Evolutionary conservation across 2,888 invertebrate genomes (phyloP), one percentile per base, ranked within the genome.

Genomic region (Torymus auratus): DNA sequence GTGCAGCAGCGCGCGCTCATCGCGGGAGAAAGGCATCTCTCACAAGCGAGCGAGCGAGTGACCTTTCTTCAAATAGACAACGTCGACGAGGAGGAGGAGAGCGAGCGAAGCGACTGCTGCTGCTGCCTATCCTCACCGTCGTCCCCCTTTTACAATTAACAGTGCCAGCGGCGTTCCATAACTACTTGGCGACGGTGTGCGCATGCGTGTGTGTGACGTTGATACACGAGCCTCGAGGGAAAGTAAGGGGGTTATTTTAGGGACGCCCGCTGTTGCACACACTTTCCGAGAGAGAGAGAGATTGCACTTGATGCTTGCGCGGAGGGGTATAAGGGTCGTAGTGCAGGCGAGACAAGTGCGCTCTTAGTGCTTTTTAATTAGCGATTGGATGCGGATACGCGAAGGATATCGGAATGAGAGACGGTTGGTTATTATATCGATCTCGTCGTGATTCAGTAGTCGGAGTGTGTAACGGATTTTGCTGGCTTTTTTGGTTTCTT

Each of bases 1-100:
- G 67, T 67, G 67, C 15, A 67, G 28, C 28, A 28, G 28, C 28
- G 28, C 28, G 28, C 28, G 28, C 28, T 28, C 28, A 13, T 13
- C 58, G 77, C 61, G 52, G 58, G 80, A 80, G 80, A 80, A 67
- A 75, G 74, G 74, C 69, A 58, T 60, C n/a, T 55, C 15, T 14
- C 3, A 41, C 20, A n/a, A n/a, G n/a, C n/a, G n/a, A n/a, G 20
- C 15, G n/a, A 71, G 76, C 68, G 61, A 79, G 68, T 73, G 80
- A 81, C 80, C 80, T 81, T 77, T 81, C 80, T 81, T 81, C 80
- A 81, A 81, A 81, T 81, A 81, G 76, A 81, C 80, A 60, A 52
- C 74, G 65, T 58, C 74, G 72, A 52, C 67, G 56, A 41, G 20
- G 20, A 71, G 20, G n/a, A 5, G 5, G 28, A 28, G 28, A 28